Evolutionary conservation across 2,113 vertebrate species (phyloP), one percentile per base, ranked within the genome.

Genomic region (Forbesichthys papilliferus): DNA sequence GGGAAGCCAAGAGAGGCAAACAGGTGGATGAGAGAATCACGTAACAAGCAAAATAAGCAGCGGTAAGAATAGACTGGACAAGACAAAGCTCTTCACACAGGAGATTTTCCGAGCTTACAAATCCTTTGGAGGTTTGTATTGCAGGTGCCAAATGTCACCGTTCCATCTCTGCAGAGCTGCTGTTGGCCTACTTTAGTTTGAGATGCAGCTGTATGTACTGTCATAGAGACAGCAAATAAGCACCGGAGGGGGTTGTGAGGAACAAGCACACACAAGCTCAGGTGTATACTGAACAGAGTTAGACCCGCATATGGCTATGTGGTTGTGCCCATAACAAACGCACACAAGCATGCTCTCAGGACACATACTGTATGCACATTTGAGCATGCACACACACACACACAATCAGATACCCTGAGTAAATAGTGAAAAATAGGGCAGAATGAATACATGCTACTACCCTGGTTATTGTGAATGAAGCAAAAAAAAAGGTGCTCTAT

Each of bases 161-260:
- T 73, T 83, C 72, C 58, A 79, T 82, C 81, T 87, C 77, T 20
- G 62, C 68, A 74, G 74, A 74, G 80, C 66, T 81, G 53, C 67
- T 60, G 71, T 56, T 85, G 89, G 77, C 87, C 89, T 88, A 89
- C 73, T 87, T 90, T 84, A 74, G 79, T 66, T 79, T 84, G 78
- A 87, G 72, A 88, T 84, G 75, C 83, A 87, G 79, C 82, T 84
- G 74, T 82, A 85, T 78, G 64, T 69, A 81, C 81, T 75, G 82
- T 84, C 83, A 85, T 71, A 73, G 71, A 76, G 54, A 77, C 61
- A 60, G 78, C 80, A 89, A 90, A 90, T 88, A 90, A 81, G 86
- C 75, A 84, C 84, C 84, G 57, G 62, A 81, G 84, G 85, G 86
- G 83, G 46, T 72, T 74, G 48, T 56, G 33, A 61, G 36, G 64